Evolutionary conservation across 2,888 invertebrate genomes (phyloP).

Genomic region (Saturnia pavonia): DNA sequence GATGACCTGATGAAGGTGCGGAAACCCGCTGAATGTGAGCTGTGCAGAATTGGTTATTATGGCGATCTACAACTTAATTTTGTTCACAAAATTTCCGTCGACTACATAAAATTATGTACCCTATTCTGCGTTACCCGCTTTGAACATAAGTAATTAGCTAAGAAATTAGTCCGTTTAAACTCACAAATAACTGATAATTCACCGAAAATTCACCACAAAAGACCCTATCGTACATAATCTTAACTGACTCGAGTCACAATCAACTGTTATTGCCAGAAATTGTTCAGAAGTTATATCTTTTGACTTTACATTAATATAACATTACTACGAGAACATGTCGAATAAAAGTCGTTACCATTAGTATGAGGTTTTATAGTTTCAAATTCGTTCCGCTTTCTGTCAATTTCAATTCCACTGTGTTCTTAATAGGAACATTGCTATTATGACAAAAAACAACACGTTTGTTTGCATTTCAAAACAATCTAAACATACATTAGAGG

Average conservation of each 20-base stretch:
- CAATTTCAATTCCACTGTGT: neutral
- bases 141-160: neutral
- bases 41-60: no score
- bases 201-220: neutral
- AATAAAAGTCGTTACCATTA: neutral
- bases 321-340: constrained; percentile 26
- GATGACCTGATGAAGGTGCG: no score
- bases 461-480: neutral
- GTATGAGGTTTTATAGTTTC: neutral
- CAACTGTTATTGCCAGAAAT: constrained; percentile 39
- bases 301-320: constrained; percentile 16
- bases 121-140: neutral
- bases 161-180: neutral
- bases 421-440: neutral
- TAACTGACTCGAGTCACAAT: constrained; percentile 36
- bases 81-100: neutral
- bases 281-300: constrained; percentile 38
- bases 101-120: neutral
- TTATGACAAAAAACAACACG: neutral
- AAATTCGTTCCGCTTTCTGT: neutral
- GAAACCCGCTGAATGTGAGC: no score
- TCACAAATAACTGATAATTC: neutral
- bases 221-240: constrained; percentile 13
- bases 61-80: no score
- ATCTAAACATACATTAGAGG: neutral